Evolutionary conservation across 2,113 vertebrate genomes (phyloP), one percentile per base, ranked within the genome.

Genomic region (Hippocampus abdominalis): DNA sequence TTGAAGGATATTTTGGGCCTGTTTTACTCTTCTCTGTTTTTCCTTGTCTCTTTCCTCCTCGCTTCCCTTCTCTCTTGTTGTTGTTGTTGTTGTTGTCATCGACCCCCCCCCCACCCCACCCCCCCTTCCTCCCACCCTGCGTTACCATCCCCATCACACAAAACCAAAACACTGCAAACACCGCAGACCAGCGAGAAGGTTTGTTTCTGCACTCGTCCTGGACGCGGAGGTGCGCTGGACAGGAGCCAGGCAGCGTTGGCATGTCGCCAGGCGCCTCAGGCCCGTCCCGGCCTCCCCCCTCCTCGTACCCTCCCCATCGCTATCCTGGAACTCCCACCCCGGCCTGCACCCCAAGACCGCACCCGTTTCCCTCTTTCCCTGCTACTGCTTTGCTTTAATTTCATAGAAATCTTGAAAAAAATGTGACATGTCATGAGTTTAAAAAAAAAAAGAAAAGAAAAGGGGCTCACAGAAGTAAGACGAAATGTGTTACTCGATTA

Each of bases 141-240:
- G 96, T 98, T 93, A 86, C 93, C 95, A 96, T 95, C 94, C 93
- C 93, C 90, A 91, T 93, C 94, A 96, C 96, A 87, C 81, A 88
- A 94, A 86, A 54, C 51, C 51, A 21, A 91, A 53, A 49, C 27
- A 68, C 42, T 49, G 46, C 46, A 44, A 68, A 91, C 95, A 93
- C 94, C 90, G 89, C 91, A 99, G 97, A 98, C 96, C 97, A 96
- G 92, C 97, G 97, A 94, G 96, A 98, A 98, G 97, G 97, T 99
- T 98, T 95, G 97, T 98, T 95, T 93, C 94, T 95, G 95, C 91
- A 94, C 92, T 95, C 93, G 93, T 81, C 75, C 88, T 91, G 93
- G 93, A 70, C 86, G 83, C 66, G 79, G 25, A 93, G 92, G 85
- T 88, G 92, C 89, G 89, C 93, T 86, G 90, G 93, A 93, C 91